Percentiles rank a stretch among this genome's conserved stretches.
Evolutionary conservation across 1,140 invertebrate species (phyloP).

Genomic region (Galleria mellonella): DNA sequence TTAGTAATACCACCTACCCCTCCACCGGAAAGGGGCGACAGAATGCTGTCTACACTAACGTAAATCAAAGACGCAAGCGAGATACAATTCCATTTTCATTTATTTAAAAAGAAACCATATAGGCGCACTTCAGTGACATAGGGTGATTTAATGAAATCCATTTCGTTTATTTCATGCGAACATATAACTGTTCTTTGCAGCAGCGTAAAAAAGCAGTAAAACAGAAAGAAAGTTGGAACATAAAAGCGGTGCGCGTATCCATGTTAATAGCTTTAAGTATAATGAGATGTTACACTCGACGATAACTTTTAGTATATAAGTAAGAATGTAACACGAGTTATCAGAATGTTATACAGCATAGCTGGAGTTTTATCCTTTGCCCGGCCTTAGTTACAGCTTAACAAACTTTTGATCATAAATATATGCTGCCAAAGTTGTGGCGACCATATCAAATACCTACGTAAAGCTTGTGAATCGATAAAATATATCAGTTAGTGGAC

Average conservation of each 20-base stretch:
- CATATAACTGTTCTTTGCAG: slow-evolving; percentile 15
- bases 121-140: background rate
- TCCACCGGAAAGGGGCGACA: background rate
- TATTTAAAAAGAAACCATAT: no score
- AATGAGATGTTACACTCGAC: slow-evolving; percentile 35
- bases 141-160: background rate
- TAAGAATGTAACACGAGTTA: slow-evolving; percentile 9
- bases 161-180: slow-evolving; percentile 9
- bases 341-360: slow-evolving; percentile 14
- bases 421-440: slow-evolving; percentile 1
- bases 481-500: no score
- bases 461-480: no score
- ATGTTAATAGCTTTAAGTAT: slow-evolving; percentile 24
- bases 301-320: slow-evolving; percentile 16
- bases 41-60: background rate
- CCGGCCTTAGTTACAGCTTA: slow-evolving; percentile 8
- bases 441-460: no score
- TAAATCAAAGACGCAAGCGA: background rate
- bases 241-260: slow-evolving; percentile 30
- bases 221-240: slow-evolving; percentile 14
- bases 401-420: slow-evolving; percentile 21
- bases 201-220: slow-evolving; percentile 31
- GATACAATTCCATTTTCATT: no score
- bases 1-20: no score
- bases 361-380: background rate